Conservation (phyloP, 2,888 invertebrate genomes). For the Macrosoma leucophasiata region DNA sequence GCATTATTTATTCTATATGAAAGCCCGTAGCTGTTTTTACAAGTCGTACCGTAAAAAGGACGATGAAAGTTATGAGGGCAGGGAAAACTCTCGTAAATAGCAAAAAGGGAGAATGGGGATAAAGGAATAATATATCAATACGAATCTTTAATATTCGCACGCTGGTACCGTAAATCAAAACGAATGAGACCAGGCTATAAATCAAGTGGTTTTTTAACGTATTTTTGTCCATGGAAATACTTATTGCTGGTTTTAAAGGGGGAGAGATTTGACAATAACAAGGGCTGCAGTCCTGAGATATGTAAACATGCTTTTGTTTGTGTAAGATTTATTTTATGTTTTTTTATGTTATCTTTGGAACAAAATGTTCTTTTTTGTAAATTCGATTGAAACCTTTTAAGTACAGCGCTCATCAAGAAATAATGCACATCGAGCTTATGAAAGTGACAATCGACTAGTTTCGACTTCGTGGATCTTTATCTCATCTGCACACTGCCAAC, state of each 20-base stretch:
- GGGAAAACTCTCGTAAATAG: constrained; percentile 70
- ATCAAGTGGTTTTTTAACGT: constrained; percentile 51
- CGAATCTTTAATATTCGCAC: constrained; percentile 74
- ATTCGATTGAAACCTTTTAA: too few species aligned
- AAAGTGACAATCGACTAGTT: too few species aligned
- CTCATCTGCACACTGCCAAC: too few species aligned
- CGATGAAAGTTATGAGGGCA: constrained; percentile 70
- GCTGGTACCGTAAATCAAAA: constrained; percentile 67
- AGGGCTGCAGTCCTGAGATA: background rate
- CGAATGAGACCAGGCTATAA: constrained; percentile 63
- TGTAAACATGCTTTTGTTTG: too few species aligned
- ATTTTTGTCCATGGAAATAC: constrained; percentile 41
- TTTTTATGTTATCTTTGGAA: too few species aligned
- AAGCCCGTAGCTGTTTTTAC: constrained; percentile 51
- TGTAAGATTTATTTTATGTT: too few species aligned
- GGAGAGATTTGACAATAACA: too few species aligned
- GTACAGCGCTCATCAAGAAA: too few species aligned
- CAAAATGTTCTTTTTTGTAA: too few species aligned
- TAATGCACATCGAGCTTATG: too few species aligned
- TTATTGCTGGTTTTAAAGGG: constrained; percentile 15
- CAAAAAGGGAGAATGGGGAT: constrained; percentile 67
- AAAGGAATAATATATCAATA: constrained; percentile 76
- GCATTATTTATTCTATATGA: constrained; percentile 50
- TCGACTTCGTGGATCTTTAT: too few species aligned
- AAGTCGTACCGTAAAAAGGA: constrained; percentile 66